A percentile compares a stretch with the other conserved stretches of the same genome.
phyloP scores from a whole-genome alignment of 2,888 invertebrate species.

The Dendrolimus houi region DNA sequence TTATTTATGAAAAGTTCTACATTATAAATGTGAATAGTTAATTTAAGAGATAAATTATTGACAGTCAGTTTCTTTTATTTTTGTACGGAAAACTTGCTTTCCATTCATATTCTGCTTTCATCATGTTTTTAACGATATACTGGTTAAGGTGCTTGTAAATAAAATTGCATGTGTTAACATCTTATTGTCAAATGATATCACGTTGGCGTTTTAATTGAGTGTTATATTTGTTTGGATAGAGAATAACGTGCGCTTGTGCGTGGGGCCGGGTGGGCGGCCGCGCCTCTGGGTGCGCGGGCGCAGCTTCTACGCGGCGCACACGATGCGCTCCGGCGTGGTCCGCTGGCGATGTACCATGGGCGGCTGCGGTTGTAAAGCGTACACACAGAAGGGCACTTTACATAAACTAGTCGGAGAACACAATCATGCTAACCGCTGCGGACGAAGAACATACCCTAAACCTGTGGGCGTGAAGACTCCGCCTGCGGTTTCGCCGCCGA shows the following conservation, averaged over 20 bases:
- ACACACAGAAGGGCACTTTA: conserved; percentile 61
- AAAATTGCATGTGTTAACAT: conserved; percentile 17
- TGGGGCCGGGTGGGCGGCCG: conserved; percentile 66
- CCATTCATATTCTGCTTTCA: conserved; percentile 9
- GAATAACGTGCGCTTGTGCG: conserved; percentile 55
- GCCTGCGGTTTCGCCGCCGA: conserved; percentile 31
- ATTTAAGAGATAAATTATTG: conserved; percentile 5
- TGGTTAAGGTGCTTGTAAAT: conserved; percentile 8
- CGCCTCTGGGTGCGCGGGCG: conserved; percentile 67
- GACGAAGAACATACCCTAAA: conserved; percentile 34
- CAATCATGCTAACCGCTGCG: conserved; percentile 59
- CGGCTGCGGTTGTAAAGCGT: conserved; percentile 67
- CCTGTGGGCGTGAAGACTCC: conserved; percentile 13
- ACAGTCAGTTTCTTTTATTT: conserved; percentile 8
- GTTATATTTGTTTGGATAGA: conserved; percentile 33
- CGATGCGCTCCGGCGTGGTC: conserved; percentile 67
- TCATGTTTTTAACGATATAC: conserved; percentile 4
- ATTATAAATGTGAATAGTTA: background rate
- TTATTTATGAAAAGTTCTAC: background rate
- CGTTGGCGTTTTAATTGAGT: conserved; percentile 3
- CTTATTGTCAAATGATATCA: background rate
- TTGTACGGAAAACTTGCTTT: conserved; percentile 9
- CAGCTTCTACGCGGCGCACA: conserved; percentile 69
- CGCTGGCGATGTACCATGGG: conserved; percentile 72
- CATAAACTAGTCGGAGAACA: conserved; percentile 68